Percentiles rank a stretch among this genome's conserved stretches.
Evolutionary conservation across 2,113 vertebrate genomes (phyloP).

Genomic region (Vombatus ursinus): DNA sequence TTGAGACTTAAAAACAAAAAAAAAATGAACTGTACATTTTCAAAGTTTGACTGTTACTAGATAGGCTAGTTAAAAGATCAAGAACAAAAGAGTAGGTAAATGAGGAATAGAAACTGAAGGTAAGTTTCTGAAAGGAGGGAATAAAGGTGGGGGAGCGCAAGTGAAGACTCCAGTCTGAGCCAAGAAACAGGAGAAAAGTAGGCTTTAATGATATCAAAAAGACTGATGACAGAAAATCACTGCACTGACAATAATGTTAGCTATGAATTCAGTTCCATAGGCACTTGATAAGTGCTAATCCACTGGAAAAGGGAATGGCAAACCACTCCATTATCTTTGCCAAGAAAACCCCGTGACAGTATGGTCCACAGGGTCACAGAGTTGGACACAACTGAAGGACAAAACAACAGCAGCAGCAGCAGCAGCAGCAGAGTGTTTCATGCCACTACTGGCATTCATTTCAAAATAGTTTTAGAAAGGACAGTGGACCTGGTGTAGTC

Average conservation of each 20-base stretch:
- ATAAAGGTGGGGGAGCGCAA: neutral
- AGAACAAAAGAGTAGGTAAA: neutral
- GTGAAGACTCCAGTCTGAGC: neutral
- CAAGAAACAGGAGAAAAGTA: neutral
- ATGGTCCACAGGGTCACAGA: neutral
- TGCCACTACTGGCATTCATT: neutral
- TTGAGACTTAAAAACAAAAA: neutral
- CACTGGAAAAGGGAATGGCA: neutral
- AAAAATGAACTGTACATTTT: neutral
- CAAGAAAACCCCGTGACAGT: neutral
- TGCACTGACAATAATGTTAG: neutral
- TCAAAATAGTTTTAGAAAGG: neutral
- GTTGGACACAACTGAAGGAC: neutral
- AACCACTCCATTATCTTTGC: neutral
- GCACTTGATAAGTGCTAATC: neutral
- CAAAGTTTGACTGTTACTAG: neutral
- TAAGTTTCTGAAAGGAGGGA: neutral
- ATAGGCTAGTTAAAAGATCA: neutral
- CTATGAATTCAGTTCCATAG: neutral
- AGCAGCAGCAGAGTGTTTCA: neutral
- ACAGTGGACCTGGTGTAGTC: neutral
- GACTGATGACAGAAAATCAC: neutral
- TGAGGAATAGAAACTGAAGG: neutral
- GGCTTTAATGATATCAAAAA: neutral
- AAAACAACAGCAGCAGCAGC: too few species aligned